phyloP scores from a whole-genome alignment of 2,888 invertebrate species.

The Hymenopus coronatus region DNA sequence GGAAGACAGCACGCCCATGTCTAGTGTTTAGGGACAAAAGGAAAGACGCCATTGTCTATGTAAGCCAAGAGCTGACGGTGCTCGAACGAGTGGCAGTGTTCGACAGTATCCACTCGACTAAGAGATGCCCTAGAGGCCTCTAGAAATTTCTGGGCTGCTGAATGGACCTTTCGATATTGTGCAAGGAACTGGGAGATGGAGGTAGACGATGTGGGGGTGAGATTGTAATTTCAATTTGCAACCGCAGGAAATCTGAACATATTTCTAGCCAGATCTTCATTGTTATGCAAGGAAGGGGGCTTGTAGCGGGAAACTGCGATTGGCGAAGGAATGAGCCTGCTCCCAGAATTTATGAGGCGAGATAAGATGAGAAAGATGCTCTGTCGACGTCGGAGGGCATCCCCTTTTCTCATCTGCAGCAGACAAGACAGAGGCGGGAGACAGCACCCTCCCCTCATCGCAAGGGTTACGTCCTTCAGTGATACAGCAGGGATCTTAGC shows the following conservation, averaged over 20 bases:
- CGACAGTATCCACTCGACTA: background rate
- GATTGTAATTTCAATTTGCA: slow-evolving; percentile 32
- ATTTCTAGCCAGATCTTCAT: slow-evolving; percentile 29
- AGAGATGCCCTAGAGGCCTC: background rate
- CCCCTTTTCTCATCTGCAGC: background rate
- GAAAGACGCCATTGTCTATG: background rate
- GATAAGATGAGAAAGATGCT: slow-evolving; percentile 23
- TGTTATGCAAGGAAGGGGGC: slow-evolving; percentile 22
- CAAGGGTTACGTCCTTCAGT: background rate
- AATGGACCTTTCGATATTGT: background rate
- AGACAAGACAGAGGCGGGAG: background rate
- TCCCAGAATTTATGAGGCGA: slow-evolving; percentile 21
- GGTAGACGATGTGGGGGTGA: slow-evolving; percentile 7
- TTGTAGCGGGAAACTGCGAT: background rate
- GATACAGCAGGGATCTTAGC: background rate
- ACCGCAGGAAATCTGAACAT: slow-evolving; percentile 27
- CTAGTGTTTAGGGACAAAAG: background rate
- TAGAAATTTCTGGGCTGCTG: background rate
- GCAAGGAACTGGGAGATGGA: background rate
- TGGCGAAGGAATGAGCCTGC: slow-evolving; percentile 15
- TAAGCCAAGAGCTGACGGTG: background rate
- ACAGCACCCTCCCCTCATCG: background rate
- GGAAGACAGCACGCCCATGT: background rate
- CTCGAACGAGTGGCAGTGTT: background rate
- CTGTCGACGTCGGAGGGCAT: background rate